Percentiles rank a stretch among this genome's conserved stretches.
phyloP scores from a whole-genome alignment of 2,888 invertebrate species.

The Resseliella maxima region DNA sequence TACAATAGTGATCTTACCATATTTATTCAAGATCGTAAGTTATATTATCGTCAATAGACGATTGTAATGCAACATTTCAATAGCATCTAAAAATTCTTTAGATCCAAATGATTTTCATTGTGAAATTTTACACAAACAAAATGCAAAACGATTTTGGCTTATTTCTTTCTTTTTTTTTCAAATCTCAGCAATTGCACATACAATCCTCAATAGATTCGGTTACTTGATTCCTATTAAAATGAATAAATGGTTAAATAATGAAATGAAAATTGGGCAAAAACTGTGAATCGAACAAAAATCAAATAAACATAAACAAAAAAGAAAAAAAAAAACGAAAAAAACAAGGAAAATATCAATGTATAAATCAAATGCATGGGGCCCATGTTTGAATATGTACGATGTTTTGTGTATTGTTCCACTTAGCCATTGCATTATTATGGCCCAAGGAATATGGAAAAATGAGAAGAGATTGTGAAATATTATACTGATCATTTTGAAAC shows the following conservation, averaged over 20 bases:
- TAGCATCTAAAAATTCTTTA: too few relatives aligned
- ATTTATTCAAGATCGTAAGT: too few relatives aligned
- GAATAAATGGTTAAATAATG: not conserved
- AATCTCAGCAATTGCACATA: not conserved
- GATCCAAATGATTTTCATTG: too few relatives aligned
- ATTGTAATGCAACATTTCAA: too few relatives aligned
- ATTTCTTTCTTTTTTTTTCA: too few relatives aligned
- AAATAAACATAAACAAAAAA: not conserved
- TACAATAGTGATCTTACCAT: too few relatives aligned
- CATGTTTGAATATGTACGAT: not conserved
- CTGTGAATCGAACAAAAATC: not conserved
- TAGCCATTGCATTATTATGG: not conserved
- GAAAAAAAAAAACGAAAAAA: not conserved
- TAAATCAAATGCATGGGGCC: not conserved
- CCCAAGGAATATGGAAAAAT: not conserved
- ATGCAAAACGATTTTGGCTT: too few relatives aligned
- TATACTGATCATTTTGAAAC: constrained; percentile 31
- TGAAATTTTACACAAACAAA: too few relatives aligned
- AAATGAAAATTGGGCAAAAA: not conserved
- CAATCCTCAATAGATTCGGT: not conserved
- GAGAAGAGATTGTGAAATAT: not conserved
- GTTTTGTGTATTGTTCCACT: constrained; percentile 31
- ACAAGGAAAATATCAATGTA: not conserved
- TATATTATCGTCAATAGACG: too few relatives aligned
- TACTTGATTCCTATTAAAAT: constrained; percentile 40